These are phyloP conservation scores for Gallinago paraguaiae DNA, from an alignment of 2,113 vertebrate genomes.

Conservation along the genomic window DNA sequence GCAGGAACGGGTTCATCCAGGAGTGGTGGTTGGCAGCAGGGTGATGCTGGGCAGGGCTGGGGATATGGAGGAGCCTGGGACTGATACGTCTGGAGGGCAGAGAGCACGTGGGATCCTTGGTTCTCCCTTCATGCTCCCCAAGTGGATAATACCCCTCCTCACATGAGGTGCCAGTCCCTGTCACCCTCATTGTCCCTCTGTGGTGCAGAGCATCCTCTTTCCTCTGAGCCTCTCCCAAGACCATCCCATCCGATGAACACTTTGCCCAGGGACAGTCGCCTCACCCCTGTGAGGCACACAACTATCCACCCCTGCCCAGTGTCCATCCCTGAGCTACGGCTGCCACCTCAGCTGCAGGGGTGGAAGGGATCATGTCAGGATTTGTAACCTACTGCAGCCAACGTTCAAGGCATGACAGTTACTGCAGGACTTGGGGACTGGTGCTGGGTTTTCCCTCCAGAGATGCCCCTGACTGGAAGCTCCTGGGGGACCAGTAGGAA, in stretches of 20 bases:
- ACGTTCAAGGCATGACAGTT: rapidly evolving
- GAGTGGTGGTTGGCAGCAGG: not conserved
- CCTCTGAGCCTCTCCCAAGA: not conserved
- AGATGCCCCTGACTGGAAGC: not conserved
- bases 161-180: too few relatives aligned
- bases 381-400: not conserved
- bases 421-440: not conserved
- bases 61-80: not conserved
- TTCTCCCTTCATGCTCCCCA: not conserved
- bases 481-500: not conserved
- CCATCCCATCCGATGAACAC: not conserved
- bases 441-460: not conserved
- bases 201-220: not conserved
- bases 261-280: not conserved
- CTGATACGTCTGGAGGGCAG: not conserved
- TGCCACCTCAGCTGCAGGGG: not conserved
- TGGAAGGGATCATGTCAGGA: not conserved
- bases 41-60: not conserved
- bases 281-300: not conserved
- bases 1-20: not conserved
- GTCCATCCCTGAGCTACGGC: not conserved
- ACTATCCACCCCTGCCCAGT: not conserved
- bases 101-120: not conserved
- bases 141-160: not conserved
- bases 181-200: rapidly evolving